Percentiles rank a stretch among this genome's conserved stretches.
phyloP scores from a whole-genome alignment of 1,140 invertebrate genomes.

The Cataglyphis hispanica region DNA sequence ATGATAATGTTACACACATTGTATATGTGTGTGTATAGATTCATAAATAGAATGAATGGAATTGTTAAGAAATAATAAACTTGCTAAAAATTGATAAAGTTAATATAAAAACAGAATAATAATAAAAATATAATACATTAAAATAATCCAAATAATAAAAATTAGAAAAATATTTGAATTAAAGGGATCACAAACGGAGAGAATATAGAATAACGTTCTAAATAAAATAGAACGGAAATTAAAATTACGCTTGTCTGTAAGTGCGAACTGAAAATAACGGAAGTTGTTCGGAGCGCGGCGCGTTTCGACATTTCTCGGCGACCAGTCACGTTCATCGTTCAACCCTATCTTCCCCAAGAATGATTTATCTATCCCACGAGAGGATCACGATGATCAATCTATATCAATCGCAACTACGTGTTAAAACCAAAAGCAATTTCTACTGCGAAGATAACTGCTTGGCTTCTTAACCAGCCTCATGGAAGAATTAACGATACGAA shows the following conservation, averaged over 20 bases:
- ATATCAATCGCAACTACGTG: constrained; percentile 68
- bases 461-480: constrained; percentile 28
- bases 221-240: constrained; percentile 9
- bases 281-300: not conserved
- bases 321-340: constrained; percentile 26
- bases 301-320: constrained; percentile 59
- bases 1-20: not conserved
- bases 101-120: not conserved
- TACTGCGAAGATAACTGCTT: constrained; percentile 64
- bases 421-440: constrained; percentile 72
- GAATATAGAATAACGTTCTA: not conserved
- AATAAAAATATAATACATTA: not conserved
- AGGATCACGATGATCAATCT: constrained; percentile 69
- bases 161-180: not conserved
- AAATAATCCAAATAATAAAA: not conserved
- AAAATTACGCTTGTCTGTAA: constrained; percentile 20
- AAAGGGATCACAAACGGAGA: not conserved
- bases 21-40: not conserved
- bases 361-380: constrained; percentile 59
- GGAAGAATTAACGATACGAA: constrained; percentile 37
- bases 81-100: not conserved
- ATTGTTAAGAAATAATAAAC: not conserved
- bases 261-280: constrained; percentile 18
- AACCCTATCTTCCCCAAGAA: constrained; percentile 36
- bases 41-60: not conserved